phyloP scores from a whole-genome alignment of 2,113 vertebrate genomes.

The Glaucidium brasilianum region DNA sequence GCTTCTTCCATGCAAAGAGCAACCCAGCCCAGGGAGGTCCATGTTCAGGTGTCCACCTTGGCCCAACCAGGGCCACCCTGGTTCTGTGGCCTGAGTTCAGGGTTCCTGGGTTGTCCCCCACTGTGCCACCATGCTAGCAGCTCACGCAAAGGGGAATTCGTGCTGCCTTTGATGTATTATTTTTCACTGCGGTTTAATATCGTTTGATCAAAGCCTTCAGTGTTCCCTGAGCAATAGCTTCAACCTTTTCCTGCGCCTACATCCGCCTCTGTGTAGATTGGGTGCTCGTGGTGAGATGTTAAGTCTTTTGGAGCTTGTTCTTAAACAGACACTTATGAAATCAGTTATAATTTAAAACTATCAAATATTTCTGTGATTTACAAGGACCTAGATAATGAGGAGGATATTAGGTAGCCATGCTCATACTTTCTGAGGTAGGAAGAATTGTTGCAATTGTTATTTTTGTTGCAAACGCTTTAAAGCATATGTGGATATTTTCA shows the following conservation, averaged over 20 bases:
- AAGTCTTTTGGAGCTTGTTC: not conserved
- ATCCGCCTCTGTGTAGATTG: not conserved
- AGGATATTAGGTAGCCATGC: not conserved
- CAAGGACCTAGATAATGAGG: not conserved
- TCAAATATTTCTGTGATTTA: not conserved
- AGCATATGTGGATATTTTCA: not conserved
- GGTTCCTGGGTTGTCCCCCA: not conserved
- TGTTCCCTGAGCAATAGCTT: not conserved
- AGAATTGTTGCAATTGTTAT: not conserved
- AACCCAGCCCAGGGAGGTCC: not conserved
- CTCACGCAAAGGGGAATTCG: not conserved
- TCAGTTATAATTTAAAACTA: not conserved
- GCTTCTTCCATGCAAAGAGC: accelerated
- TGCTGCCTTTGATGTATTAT: not conserved
- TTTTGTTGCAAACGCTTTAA: not conserved
- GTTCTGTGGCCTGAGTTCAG: too few relatives aligned
- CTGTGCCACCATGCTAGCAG: not conserved
- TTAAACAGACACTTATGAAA: not conserved
- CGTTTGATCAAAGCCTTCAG: not conserved
- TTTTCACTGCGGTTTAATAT: not conserved
- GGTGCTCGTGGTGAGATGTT: not conserved
- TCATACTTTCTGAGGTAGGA: not conserved
- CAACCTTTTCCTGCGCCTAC: not conserved
- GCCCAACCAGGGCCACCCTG: not conserved
- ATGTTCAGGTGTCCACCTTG: accelerated